These are phyloP conservation scores for Lucilia sericata DNA, from an alignment of 1,140 invertebrate species.

Conservation along the genomic window DNA sequence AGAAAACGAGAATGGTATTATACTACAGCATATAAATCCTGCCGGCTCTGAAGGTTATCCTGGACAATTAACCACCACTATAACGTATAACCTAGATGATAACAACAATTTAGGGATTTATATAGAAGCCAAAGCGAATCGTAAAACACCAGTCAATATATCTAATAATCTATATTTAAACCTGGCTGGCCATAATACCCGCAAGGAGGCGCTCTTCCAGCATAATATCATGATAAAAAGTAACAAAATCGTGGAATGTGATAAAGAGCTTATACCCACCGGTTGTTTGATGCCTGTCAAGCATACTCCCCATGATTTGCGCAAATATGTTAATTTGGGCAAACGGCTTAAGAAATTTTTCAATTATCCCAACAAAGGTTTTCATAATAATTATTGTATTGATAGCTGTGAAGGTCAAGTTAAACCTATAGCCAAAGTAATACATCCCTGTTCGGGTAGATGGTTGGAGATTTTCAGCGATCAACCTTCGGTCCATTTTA, in stretches of 20 bases:
- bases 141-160: constrained; percentile 86
- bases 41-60: constrained; percentile 91
- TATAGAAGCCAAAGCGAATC: constrained; percentile 80
- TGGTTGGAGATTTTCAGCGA: constrained; percentile 82
- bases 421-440: constrained; percentile 68
- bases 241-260: constrained; percentile 80
- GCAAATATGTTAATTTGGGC: constrained; percentile 71
- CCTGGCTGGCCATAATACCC: constrained; percentile 80
- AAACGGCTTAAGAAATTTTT: constrained; percentile 63
- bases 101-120: constrained; percentile 79
- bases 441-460: constrained; percentile 79
- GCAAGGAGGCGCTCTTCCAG: constrained; percentile 74
- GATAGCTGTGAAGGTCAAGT: constrained; percentile 51
- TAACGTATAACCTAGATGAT: constrained; percentile 79
- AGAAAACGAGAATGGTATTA: constrained; percentile 70
- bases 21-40: constrained; percentile 77
- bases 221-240: constrained; percentile 81
- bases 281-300: constrained; percentile 77
- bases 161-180: constrained; percentile 97
- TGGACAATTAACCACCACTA: constrained; percentile 75
- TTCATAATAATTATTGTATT: constrained; percentile 73
- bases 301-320: constrained; percentile 79
- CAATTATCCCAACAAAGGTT: constrained; percentile 70
- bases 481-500: constrained; percentile 92
- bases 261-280: constrained; percentile 80